Base-by-base conservation (phyloP, 23 tunicate genomes). In the Clavelina lepadiformis region DNA sequence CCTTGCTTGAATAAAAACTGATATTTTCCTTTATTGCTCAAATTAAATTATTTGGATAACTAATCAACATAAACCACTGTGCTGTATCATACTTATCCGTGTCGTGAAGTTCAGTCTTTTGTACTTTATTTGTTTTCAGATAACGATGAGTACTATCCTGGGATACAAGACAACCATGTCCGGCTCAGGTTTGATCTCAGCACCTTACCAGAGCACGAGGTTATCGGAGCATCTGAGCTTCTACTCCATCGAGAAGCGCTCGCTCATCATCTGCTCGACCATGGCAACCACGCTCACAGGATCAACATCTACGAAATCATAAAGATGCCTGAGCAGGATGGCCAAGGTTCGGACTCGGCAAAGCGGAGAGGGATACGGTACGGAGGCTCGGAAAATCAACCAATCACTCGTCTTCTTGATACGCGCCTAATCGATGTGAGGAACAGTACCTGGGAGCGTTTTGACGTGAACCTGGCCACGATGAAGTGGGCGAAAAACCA, bases 381-480 rank as follows among this genome's bases (percentile, higher is more conserved):
- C 21, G 35, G 59, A 67, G 34, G 3, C 21, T 38, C 7, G 8
- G 60, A 35, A 2, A 8, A 33, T 35, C 52, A 32, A 57, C 52
- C 93, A 2, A 86, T 86, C 11, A 78, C 79, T 13, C 50, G 89
- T 31, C 81, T 89, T 5, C 58, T 89, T 11, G 89, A 76, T 31
- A 81, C 89, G 59, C 58, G 97, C 50, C 51, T 75, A 11, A 54
- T 89, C 0, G 80, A 89, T 50, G 49, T 83, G 33, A 33, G 78
- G 22, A 81, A 89, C 75, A 75, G 76, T 65, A 89, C 89, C 0
- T 89, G 97, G 97, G 97, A 89, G 35, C 31, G 77, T 46, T 89
- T 89, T 56, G 89, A 89, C 57, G 83, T 89, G 13, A 81, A 89
- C 31, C 45, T 57, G 21, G 74, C 70, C 3, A 53, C 76, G 11